Conservation (phyloP, 2,113 vertebrate genomes). For the Sorex fumeus region DNA sequence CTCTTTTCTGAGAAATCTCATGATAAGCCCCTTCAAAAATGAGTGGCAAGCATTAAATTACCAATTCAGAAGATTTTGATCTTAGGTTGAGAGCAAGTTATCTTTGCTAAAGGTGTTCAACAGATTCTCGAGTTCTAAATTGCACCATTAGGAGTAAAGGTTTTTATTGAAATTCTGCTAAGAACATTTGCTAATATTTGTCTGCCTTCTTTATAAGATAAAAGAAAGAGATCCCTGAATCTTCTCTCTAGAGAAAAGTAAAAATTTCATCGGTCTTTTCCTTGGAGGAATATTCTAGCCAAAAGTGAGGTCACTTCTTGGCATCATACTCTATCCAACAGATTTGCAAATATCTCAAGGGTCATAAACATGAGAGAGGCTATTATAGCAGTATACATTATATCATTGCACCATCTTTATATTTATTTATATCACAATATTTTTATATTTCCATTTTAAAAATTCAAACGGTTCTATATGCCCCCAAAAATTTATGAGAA, state of each 20-base stretch:
- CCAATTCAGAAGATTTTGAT: no score
- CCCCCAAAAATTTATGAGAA: no score
- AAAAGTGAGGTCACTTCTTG: not conserved
- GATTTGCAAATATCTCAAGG: not conserved
- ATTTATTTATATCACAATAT: no score
- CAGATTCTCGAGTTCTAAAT: no score
- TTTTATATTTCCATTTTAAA: no score
- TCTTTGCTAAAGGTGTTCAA: no score
- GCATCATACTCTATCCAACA: not conserved
- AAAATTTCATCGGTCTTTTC: not conserved
- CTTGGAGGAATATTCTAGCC: not conserved
- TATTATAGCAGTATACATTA: no score
- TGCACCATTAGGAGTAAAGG: not conserved
- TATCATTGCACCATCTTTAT: no score
- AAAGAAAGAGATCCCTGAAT: not conserved
- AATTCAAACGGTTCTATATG: no score
- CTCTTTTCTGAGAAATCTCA: not conserved
- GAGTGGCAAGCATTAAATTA: no score
- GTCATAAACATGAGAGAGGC: not conserved
- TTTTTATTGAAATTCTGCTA: not conserved
- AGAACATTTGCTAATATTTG: not conserved
- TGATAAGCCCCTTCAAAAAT: no score
- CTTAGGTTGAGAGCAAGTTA: no score
- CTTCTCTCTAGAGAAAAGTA: conserved; percentile 10
- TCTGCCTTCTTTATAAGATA: not conserved